These are phyloP conservation scores for Alcis repandata DNA, from an alignment of 2,888 invertebrate species.

Conservation along the genomic window DNA sequence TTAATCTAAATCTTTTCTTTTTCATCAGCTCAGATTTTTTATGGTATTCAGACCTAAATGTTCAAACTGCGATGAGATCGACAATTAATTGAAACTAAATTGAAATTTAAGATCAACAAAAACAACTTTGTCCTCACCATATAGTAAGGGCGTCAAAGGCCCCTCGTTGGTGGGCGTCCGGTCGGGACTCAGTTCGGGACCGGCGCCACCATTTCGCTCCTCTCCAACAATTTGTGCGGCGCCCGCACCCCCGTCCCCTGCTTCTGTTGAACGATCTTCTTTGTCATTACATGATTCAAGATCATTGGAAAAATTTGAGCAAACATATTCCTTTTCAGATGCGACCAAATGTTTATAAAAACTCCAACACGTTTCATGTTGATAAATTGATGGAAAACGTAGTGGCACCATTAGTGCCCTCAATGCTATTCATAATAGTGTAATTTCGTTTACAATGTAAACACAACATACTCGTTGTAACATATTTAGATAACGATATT, in stretches of 20 bases:
- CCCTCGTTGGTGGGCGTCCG: slow-evolving; percentile 85
- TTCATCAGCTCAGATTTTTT: too few species aligned
- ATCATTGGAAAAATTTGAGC: background rate
- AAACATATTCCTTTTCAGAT: background rate
- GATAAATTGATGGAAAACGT: too few species aligned
- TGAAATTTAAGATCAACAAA: background rate
- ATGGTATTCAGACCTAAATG: too few species aligned
- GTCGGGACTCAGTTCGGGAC: slow-evolving; percentile 81
- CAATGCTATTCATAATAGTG: background rate
- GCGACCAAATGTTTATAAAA: too few species aligned
- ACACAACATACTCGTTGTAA: background rate
- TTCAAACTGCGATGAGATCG: background rate
- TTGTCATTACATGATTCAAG: slow-evolving; percentile 16
- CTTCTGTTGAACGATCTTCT: slow-evolving; percentile 64
- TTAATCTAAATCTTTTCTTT: too few species aligned
- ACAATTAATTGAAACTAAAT: background rate
- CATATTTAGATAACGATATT: background rate
- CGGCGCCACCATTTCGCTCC: slow-evolving; percentile 77
- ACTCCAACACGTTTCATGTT: too few species aligned
- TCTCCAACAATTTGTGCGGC: slow-evolving; percentile 72
- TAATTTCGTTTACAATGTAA: too few species aligned
- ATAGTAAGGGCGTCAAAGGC: slow-evolving; percentile 83
- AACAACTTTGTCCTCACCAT: slow-evolving; percentile 61
- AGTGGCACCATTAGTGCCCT: too few species aligned
- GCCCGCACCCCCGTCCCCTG: slow-evolving; percentile 82